Evolutionary conservation across 2,113 vertebrate genomes (phyloP).

Genomic region (Petroica traversi): DNA sequence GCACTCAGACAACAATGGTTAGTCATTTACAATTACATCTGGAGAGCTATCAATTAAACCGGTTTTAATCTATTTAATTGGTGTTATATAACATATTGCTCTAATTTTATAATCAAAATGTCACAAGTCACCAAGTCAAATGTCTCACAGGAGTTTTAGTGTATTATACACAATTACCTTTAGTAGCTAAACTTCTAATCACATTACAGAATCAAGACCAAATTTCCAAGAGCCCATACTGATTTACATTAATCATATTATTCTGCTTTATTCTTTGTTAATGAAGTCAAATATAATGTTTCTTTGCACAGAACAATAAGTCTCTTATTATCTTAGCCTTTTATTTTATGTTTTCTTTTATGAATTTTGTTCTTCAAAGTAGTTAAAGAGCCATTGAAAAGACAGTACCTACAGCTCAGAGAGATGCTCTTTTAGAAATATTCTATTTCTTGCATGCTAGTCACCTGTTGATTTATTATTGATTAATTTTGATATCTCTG

Average conservation of each 20-base stretch:
- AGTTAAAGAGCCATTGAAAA: neutral
- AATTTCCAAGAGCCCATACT: neutral
- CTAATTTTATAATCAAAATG: conserved; percentile 35
- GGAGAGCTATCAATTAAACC: neutral
- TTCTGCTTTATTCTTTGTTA: neutral
- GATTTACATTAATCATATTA: conserved; percentile 4
- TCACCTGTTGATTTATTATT: neutral
- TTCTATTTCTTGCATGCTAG: neutral
- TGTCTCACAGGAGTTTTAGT: conserved; percentile 18
- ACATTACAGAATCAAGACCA: neutral
- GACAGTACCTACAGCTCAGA: neutral
- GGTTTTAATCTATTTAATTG: conserved; percentile 19
- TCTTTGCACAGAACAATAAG: neutral
- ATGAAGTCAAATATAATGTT: neutral
- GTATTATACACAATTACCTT: neutral
- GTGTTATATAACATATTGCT: neutral
- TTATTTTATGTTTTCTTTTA: neutral
- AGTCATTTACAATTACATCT: neutral
- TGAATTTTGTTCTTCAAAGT: neutral
- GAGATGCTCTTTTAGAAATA: neutral
- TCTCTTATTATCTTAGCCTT: neutral
- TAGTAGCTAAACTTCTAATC: conserved; percentile 10
- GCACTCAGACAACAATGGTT: neutral
- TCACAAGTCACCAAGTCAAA: neutral
- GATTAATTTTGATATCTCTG: neutral